phyloP scores from a whole-genome alignment of 2,797 vertebrate species.

The Mormyrops attenuatus region DNA sequence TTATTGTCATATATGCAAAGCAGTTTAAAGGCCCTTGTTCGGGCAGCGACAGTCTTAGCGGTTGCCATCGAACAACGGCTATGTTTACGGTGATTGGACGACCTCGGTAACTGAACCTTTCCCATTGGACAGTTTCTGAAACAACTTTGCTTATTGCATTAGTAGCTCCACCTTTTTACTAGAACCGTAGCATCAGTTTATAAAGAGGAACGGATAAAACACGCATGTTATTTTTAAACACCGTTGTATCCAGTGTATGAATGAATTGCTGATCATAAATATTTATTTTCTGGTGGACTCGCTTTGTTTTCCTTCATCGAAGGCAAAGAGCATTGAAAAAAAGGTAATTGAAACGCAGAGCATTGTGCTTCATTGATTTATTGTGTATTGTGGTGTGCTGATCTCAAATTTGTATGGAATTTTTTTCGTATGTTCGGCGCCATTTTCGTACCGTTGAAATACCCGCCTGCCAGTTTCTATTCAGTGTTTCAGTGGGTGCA shows the following conservation, averaged over 20 bases:
- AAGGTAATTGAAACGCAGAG: slow-evolving; percentile 47
- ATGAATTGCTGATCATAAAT: slow-evolving; percentile 24
- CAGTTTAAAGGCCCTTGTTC: slow-evolving; percentile 47
- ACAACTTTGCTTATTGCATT: slow-evolving; percentile 52
- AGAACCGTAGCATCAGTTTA: slow-evolving; percentile 51
- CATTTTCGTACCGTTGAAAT: slow-evolving; percentile 58
- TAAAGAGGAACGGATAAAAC: slow-evolving; percentile 41
- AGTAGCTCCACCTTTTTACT: slow-evolving; percentile 38
- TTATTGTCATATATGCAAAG: not conserved
- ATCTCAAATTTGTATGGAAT: slow-evolving; percentile 49
- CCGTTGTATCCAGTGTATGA: slow-evolving; percentile 27
- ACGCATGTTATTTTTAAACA: slow-evolving; percentile 32
- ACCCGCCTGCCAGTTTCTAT: slow-evolving; percentile 7
- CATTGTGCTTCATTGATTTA: slow-evolving; percentile 17
- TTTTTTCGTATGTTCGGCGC: slow-evolving; percentile 57
- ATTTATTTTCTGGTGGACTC: slow-evolving; percentile 23
- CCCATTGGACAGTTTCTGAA: slow-evolving; percentile 49
- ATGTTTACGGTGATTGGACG: slow-evolving; percentile 49
- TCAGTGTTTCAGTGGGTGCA: not conserved
- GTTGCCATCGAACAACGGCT: slow-evolving; percentile 35
- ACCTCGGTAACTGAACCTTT: slow-evolving; percentile 21
- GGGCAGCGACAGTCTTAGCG: slow-evolving; percentile 48
- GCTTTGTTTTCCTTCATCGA: slow-evolving; percentile 23
- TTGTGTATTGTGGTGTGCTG: slow-evolving; percentile 38
- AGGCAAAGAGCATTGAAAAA: slow-evolving; percentile 25